Conservation (phyloP, 2,888 invertebrate species). For the Calameuta filiformis region DNA sequence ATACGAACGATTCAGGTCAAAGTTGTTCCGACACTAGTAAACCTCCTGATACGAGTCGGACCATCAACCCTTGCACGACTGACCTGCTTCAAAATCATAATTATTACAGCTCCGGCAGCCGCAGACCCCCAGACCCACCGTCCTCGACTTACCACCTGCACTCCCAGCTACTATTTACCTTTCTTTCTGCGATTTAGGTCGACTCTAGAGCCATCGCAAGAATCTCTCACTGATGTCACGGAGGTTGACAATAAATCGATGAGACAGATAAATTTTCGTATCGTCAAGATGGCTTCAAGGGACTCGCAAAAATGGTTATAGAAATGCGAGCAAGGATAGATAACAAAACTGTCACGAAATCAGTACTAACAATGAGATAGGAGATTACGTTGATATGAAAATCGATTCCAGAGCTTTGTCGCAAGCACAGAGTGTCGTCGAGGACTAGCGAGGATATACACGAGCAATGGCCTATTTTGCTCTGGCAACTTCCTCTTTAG, state of each 20-base stretch:
- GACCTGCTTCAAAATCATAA: constrained; percentile 46
- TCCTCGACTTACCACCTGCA: background rate
- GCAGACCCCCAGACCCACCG: background rate
- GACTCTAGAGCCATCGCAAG: background rate
- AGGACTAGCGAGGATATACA: background rate
- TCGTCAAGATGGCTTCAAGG: too few species aligned
- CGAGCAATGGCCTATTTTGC: background rate
- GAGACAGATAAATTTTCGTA: background rate
- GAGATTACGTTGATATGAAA: background rate
- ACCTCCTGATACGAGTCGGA: constrained; percentile 36
- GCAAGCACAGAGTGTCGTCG: background rate
- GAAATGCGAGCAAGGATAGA: background rate
- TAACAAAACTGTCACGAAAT: background rate
- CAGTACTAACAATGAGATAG: background rate
- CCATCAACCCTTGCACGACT: constrained; percentile 45
- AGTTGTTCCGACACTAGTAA: constrained; percentile 47
- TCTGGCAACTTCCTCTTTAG: background rate
- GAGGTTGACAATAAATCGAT: background rate
- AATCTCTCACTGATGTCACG: background rate
- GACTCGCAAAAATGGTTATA: background rate
- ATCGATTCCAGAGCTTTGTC: background rate
- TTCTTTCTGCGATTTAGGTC: background rate
- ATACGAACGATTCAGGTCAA: constrained; percentile 58
- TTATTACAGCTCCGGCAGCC: constrained; percentile 25
- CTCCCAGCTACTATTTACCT: background rate